These are phyloP conservation scores for Delphinapterus leucas DNA, from an alignment of 2,113 vertebrate genomes.

Conservation along the genomic window DNA sequence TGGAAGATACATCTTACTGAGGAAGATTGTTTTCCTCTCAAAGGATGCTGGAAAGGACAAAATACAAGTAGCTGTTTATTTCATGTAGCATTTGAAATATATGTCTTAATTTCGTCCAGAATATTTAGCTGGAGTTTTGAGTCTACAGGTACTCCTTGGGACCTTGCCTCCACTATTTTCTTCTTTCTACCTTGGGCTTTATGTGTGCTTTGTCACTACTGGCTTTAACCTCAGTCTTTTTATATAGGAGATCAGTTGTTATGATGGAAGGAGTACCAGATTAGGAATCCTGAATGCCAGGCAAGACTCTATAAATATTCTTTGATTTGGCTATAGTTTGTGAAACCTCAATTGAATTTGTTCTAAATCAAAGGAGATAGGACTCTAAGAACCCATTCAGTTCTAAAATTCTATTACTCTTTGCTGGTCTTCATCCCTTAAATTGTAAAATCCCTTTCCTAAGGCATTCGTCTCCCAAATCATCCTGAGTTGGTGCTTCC, in stretches of 20 bases:
- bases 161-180: not conserved
- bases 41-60: not conserved
- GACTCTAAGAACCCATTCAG: not conserved
- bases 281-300: not conserved
- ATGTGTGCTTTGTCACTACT: not conserved
- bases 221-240: not conserved
- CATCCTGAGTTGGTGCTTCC: not conserved
- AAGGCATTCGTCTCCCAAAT: not conserved
- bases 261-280: not conserved
- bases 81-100: not conserved
- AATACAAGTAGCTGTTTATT: not conserved
- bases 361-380: not conserved
- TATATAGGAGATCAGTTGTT: not conserved
- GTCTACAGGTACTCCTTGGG: not conserved
- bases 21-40: not conserved
- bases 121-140: not conserved
- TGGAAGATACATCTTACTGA: not conserved
- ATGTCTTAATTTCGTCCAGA: not conserved
- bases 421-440: not conserved
- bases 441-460: not conserved
- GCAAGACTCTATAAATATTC: not conserved
- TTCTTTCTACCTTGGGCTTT: not conserved
- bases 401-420: not conserved
- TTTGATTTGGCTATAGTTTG: not conserved
- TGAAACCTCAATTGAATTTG: not conserved